Base-by-base conservation (phyloP, 2,113 vertebrate species). In the Sinocyclocheilus rhinocerous region DNA sequence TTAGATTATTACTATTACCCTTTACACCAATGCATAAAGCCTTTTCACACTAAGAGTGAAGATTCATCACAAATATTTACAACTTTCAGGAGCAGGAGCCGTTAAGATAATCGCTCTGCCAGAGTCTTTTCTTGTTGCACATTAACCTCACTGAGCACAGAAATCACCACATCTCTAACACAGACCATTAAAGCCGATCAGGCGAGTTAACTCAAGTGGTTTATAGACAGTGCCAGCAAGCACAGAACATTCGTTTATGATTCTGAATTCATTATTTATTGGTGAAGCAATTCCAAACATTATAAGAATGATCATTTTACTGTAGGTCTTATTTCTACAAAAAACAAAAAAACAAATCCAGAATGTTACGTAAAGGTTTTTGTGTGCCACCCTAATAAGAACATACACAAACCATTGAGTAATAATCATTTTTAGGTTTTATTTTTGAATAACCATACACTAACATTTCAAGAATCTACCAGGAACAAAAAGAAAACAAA, bases 71-170 rank as follows among this genome's bases (percentile, higher is more conserved):
- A 73, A 73, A 73, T 42, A 72, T 72, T 5, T 72, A 18, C 69
- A 39, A 29, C 42, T 45, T 36, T 36, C 36, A 36, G 36, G 36
- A 45, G 42, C 42, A 45, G 42, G 7, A 70, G 67, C 63, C 7
- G 67, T n/a, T 12, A 29, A 36, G 16, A 39, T 70, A 70, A 42
- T 36, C 33, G 4, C 33, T 39, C 3, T 42, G 33, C 1, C 4
- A 36, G 18, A 72, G 69, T 2, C 69, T 20, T 72, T 72, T 72
- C 29, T 72, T 72, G 33, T 70, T 70, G 18, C 10, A 33, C 36
- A 42, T 72, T 72, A 22, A 72, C 69, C 69, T 42, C 18, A 22
- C 69, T 72, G 18, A 72, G 33, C 69, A 72, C 33, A 72, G 69
- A 42, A 72, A 42, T 72, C 9, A 72, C 18, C 18, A 18, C 36